These are phyloP conservation scores for Orestias chungarensis DNA, from an alignment of 2,797 vertebrate species.

Conservation along the genomic window DNA sequence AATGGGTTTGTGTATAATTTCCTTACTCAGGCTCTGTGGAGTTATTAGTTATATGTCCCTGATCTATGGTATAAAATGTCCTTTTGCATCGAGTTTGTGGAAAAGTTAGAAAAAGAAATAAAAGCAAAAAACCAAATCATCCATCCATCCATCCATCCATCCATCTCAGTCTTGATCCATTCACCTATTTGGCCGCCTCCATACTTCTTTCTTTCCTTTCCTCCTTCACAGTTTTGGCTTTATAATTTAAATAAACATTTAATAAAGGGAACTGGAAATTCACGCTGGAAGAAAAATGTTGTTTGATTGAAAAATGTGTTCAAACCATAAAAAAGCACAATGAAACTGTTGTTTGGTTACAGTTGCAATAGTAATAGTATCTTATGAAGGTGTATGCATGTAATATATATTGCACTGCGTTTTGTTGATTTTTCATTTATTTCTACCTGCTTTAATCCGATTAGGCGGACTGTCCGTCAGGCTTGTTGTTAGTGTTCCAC, in stretches of 20 bases:
- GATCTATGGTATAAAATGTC: background rate
- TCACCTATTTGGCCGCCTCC: too few species aligned
- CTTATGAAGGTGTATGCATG: background rate
- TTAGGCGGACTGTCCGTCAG: background rate
- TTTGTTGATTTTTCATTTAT: background rate
- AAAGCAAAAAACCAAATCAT: background rate
- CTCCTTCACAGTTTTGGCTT: background rate
- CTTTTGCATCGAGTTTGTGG: background rate
- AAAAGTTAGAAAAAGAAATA: background rate
- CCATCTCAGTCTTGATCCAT: too few species aligned
- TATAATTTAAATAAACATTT: background rate
- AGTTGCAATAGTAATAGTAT: background rate
- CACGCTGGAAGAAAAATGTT: background rate
- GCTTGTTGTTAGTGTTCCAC: background rate
- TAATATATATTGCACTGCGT: background rate
- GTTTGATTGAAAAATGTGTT: background rate
- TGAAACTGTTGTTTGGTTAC: background rate
- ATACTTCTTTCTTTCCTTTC: background rate
- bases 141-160: background rate
- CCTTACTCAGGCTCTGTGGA: background rate
- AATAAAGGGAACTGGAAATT: background rate
- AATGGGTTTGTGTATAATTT: background rate
- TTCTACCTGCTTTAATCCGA: background rate
- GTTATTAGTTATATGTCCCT: background rate
- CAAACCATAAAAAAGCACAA: background rate